A percentile compares a stretch with the other conserved stretches of the same genome.
phyloP scores from a whole-genome alignment of 1,140 invertebrate species.

The Temnothorax longispinosus region DNA sequence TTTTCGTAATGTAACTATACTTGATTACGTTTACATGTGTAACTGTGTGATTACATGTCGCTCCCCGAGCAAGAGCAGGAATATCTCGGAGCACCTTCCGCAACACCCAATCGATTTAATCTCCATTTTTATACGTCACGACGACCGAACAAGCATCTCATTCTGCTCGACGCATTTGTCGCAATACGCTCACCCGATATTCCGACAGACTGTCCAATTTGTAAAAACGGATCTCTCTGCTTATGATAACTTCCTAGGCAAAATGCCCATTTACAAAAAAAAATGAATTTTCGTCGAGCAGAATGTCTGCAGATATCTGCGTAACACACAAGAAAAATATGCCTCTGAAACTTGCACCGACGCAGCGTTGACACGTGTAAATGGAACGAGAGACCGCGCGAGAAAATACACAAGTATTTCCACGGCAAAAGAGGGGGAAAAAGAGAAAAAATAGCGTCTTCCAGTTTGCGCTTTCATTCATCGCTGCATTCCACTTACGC shows the following conservation, averaged over 20 bases:
- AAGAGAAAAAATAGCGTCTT: conserved; percentile 70
- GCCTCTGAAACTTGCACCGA: conserved; percentile 13
- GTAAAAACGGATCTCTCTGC: background rate
- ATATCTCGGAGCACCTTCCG: conserved; percentile 12
- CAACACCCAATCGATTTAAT: conserved; percentile 14
- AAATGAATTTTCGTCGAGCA: conserved; percentile 15
- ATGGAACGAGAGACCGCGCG: conserved; percentile 47
- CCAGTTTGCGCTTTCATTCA: conserved; percentile 73
- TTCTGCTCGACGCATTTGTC: conserved; percentile 41
- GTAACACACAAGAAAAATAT: conserved; percentile 16
- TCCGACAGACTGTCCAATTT: conserved; percentile 18
- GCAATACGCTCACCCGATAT: background rate
- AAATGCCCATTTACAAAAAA: background rate
- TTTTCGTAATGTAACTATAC: conserved; percentile 30
- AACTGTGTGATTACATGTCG: conserved; percentile 42
- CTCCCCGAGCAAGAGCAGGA: background rate
- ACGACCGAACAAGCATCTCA: conserved; percentile 22
- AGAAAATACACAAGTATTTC: background rate
- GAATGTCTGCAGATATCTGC: conserved; percentile 24
- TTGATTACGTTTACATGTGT: conserved; percentile 49
- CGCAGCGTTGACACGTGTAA: conserved; percentile 37
- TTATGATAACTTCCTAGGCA: background rate
- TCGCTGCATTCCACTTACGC: conserved; percentile 71
- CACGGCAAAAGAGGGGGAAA: conserved; percentile 13
- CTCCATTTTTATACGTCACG: conserved; percentile 50